Percentiles rank a stretch among this genome's conserved stretches.
Evolutionary conservation across 2,797 vertebrate species (phyloP).

Genomic region (Hapalemur alaotrensis): DNA sequence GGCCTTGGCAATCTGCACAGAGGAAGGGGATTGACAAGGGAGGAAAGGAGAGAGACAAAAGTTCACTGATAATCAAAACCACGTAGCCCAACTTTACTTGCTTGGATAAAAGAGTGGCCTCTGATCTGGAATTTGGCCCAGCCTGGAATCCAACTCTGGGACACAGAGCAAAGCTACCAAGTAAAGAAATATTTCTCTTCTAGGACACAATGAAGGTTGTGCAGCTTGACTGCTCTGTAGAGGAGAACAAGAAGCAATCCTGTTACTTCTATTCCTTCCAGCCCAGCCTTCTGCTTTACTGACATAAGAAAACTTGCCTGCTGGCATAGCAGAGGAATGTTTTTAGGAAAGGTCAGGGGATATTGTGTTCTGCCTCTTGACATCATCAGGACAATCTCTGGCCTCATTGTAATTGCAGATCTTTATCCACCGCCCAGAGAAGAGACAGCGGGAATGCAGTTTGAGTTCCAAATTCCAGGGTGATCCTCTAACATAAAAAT

Average conservation of each 20-base stretch:
- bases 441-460: neutral
- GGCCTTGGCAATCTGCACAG: neutral
- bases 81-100: neutral
- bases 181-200: neutral
- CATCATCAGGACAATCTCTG: conserved; percentile 10
- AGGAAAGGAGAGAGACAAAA: neutral
- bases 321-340: neutral
- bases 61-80: neutral
- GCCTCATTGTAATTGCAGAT: conserved; percentile 47
- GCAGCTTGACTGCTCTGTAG: neutral
- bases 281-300: neutral
- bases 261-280: conserved; percentile 9
- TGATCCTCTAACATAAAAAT: neutral
- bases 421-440: neutral
- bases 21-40: neutral
- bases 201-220: neutral
- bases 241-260: neutral
- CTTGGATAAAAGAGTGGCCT: neutral
- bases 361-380: conserved; percentile 17
- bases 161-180: neutral
- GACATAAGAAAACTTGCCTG: neutral
- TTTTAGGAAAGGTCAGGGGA: conserved; percentile 32
- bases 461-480: conserved; percentile 29
- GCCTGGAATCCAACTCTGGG: neutral
- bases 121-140: neutral